Conservation (phyloP, 2,888 invertebrate species). For the Muschampia plurimacula region DNA sequence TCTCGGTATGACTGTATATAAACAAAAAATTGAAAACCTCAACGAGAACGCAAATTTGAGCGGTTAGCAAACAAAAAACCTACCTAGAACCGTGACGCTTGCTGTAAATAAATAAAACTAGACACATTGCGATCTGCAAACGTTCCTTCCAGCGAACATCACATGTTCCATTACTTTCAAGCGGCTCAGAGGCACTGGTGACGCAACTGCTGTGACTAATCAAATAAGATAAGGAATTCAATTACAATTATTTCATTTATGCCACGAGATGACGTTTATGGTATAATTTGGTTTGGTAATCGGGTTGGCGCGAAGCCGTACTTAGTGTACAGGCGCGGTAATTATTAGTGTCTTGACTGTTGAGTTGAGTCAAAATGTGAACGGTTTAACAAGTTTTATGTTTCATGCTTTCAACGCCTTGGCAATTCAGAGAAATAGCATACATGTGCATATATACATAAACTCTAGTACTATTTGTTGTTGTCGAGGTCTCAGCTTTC, state of each 20-base stretch:
- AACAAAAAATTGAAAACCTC: slow-evolving; percentile 16
- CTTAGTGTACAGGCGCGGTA: slow-evolving; percentile 24
- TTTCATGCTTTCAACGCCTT: not conserved
- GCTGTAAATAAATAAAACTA: slow-evolving; percentile 33
- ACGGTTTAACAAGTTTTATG: slow-evolving; percentile 6
- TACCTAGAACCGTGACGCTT: slow-evolving; percentile 28
- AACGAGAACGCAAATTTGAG: slow-evolving; percentile 16
- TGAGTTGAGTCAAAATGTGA: slow-evolving; percentile 22
- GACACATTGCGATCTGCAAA: slow-evolving; percentile 5
- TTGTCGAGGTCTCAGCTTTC: no score
- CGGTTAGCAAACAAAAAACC: slow-evolving; percentile 23
- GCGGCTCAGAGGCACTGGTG: slow-evolving; percentile 47
- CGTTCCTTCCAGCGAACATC: slow-evolving; percentile 15
- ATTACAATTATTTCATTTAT: slow-evolving; percentile 75
- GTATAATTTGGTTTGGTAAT: slow-evolving; percentile 49
- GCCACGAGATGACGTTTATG: slow-evolving; percentile 44
- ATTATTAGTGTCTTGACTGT: slow-evolving; percentile 22
- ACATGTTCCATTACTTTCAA: slow-evolving; percentile 11
- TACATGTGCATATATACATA: no score
- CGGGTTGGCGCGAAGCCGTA: slow-evolving; percentile 28
- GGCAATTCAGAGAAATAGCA: not conserved
- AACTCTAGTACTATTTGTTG: no score
- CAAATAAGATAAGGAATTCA: slow-evolving; percentile 78
- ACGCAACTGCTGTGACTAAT: slow-evolving; percentile 78
- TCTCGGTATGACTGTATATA: not conserved